Evolutionary conservation across 2,888 invertebrate species (phyloP).

Genomic region (Drosophila recens): DNA sequence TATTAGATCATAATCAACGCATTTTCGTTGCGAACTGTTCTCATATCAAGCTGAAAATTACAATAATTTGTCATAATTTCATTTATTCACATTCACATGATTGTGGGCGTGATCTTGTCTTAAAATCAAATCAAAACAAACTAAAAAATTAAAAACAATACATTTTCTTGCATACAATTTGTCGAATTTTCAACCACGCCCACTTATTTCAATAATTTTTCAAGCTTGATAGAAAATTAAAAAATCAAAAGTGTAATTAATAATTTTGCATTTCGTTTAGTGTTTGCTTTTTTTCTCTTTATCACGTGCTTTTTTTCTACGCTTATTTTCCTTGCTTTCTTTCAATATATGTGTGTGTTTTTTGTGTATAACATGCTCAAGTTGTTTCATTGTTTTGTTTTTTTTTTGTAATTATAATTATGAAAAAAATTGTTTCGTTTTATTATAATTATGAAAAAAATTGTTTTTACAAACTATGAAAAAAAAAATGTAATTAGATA

Average conservation of each 20-base stretch:
- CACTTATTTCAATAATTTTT: not conserved
- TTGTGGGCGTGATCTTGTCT: slow-evolving; percentile 30
- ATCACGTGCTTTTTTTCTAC: slow-evolving; percentile 46
- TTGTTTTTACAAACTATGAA: slow-evolving; percentile 53
- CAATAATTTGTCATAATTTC: not conserved
- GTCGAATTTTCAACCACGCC: slow-evolving; percentile 17
- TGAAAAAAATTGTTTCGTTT: slow-evolving; percentile 52
- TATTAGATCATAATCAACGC: slow-evolving; percentile 19
- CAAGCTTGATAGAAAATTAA: not conserved
- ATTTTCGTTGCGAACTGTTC: slow-evolving; percentile 11
- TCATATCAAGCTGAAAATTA: not conserved
- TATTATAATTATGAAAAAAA: slow-evolving; percentile 61
- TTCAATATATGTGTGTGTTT: slow-evolving; percentile 24
- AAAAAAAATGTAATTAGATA: slow-evolving; percentile 44
- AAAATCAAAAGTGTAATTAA: not conserved
- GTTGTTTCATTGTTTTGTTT: slow-evolving; percentile 41
- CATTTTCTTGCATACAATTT: not conserved
- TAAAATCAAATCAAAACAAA: slow-evolving; percentile 22
- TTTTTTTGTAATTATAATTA: slow-evolving; percentile 48
- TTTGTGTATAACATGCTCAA: slow-evolving; percentile 71
- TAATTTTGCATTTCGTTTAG: slow-evolving; percentile 9
- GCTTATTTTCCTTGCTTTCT: slow-evolving; percentile 22
- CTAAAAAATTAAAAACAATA: slow-evolving; percentile 12
- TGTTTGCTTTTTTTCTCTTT: slow-evolving; percentile 38
- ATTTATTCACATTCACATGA: slow-evolving; percentile 4